Conservation (phyloP, 1,140 invertebrate species). For the Drosophila orena region DNA sequence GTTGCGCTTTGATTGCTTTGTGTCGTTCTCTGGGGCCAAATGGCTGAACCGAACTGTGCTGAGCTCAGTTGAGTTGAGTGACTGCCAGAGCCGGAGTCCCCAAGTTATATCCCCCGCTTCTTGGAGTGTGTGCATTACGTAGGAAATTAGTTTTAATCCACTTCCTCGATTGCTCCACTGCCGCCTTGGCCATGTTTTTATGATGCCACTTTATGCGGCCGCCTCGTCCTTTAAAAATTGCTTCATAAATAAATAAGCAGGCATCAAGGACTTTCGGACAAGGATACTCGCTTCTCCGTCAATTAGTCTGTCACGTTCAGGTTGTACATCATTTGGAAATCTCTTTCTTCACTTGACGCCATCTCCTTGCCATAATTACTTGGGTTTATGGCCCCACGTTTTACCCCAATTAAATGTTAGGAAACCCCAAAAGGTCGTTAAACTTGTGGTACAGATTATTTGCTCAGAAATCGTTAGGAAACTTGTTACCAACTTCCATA, state of each 20-base stretch:
- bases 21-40: constrained; percentile 68
- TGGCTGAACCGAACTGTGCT: constrained; percentile 31
- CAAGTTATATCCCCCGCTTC: constrained; percentile 8
- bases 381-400: constrained; percentile 40
- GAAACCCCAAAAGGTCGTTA: constrained; percentile 48
- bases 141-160: constrained; percentile 81
- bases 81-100: constrained; percentile 35
- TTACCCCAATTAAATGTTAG: constrained; percentile 48
- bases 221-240: constrained; percentile 59
- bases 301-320: constrained; percentile 58
- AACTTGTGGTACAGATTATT: constrained; percentile 43
- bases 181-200: constrained; percentile 38
- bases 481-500: constrained; percentile 20
- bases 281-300: constrained; percentile 38
- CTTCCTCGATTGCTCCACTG: constrained; percentile 46
- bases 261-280: constrained; percentile 31
- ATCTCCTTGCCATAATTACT: constrained; percentile 45
- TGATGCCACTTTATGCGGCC: constrained; percentile 32
- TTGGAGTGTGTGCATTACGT: constrained; percentile 51
- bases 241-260: constrained; percentile 75
- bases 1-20: constrained; percentile 76
- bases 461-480: constrained; percentile 31
- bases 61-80: constrained; percentile 41
- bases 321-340: constrained; percentile 59
- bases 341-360: constrained; percentile 44